Conservation (phyloP, 1,140 invertebrate genomes). For the Drosophila repleta region DNA sequence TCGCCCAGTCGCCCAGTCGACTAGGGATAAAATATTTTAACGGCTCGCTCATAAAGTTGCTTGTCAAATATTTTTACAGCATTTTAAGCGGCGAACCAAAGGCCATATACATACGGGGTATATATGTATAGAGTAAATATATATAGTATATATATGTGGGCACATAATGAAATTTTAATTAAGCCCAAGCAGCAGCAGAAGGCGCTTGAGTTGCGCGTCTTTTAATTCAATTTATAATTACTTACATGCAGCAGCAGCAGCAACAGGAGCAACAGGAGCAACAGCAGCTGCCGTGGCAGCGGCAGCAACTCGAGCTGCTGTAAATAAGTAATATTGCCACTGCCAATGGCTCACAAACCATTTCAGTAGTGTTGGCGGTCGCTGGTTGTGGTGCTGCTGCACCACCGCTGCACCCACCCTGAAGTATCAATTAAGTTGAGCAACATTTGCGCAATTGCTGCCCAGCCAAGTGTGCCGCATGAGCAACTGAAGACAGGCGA, state of each 20-base stretch:
- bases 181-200: constrained; percentile 64
- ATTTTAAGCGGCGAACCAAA: constrained; percentile 60
- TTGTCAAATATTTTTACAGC: constrained; percentile 77
- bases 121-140: background rate
- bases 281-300: too few relatives aligned
- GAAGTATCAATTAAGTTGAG: constrained; percentile 71
- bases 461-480: constrained; percentile 54
- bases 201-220: constrained; percentile 61
- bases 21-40: constrained; percentile 69
- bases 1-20: constrained; percentile 18
- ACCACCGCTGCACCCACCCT: constrained; percentile 7
- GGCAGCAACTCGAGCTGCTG: background rate
- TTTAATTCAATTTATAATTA: constrained; percentile 82
- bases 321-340: constrained; percentile 23
- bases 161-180: constrained; percentile 80
- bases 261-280: background rate
- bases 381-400: constrained; percentile 3
- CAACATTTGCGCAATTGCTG: constrained; percentile 73
- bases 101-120: background rate
- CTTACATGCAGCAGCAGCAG: constrained; percentile 52
- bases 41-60: constrained; percentile 71
- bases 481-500: constrained; percentile 4
- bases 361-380: constrained; percentile 6
- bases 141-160: constrained; percentile 40
- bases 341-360: constrained; percentile 37